phyloP scores from a whole-genome alignment of 2,888 invertebrate genomes.

The Hydriomena furcata region DNA sequence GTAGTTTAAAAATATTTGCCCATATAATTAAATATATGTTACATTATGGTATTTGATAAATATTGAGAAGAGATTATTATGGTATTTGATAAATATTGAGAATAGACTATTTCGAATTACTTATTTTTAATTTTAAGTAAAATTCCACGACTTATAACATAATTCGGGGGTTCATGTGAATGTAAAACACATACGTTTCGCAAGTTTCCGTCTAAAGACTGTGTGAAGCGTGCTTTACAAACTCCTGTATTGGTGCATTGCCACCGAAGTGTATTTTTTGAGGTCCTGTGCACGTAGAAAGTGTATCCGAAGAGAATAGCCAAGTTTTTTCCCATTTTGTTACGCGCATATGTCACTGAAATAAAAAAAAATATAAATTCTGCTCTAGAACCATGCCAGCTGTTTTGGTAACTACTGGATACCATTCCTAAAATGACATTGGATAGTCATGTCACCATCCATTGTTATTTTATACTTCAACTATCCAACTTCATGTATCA shows the following conservation, averaged over 20 bases:
- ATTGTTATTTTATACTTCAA: no score
- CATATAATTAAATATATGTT: no score
- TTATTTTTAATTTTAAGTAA: not conserved
- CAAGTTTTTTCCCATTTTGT: conserved; percentile 31
- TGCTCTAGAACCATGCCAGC: not conserved
- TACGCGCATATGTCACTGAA: conserved; percentile 27
- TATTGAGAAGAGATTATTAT: no score
- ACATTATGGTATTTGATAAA: no score
- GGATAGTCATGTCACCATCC: no score
- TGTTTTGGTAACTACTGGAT: no score
- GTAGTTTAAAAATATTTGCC: conserved; percentile 6
- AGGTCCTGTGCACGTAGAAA: conserved; percentile 25
- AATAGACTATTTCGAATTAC: no score
- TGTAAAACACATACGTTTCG: conserved; percentile 4
- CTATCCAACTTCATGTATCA: no score
- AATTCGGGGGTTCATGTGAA: conserved; percentile 12
- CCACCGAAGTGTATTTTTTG: conserved; percentile 20
- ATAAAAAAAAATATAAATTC: not conserved
- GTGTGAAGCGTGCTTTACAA: conserved; percentile 20
- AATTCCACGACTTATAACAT: conserved; percentile 7
- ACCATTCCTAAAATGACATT: no score
- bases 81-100: no score
- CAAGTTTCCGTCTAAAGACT: conserved; percentile 5
- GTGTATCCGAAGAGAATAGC: conserved; percentile 33
- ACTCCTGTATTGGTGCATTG: conserved; percentile 17